phyloP scores from a whole-genome alignment of 2,888 invertebrate species.

The Tetranychus truncatus region DNA sequence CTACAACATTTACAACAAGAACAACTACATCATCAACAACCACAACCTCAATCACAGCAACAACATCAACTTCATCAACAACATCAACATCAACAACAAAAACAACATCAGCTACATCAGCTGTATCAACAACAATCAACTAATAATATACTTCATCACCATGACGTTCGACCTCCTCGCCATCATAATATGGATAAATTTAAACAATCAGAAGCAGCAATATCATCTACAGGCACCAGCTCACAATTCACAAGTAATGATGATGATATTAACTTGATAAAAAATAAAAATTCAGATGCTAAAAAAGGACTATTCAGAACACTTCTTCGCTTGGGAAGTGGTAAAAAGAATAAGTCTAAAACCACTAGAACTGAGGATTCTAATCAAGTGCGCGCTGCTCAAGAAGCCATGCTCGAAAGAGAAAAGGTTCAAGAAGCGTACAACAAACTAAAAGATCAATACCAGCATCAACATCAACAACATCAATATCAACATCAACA shows the following conservation, averaged over 20 bases:
- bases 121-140: neutral
- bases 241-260: constrained; percentile 12
- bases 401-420: constrained; percentile 19
- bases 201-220: neutral
- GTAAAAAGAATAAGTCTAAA: constrained; percentile 16
- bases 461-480: constrained; percentile 27
- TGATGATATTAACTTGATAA: constrained; percentile 15
- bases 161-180: neutral
- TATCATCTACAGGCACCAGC: constrained; percentile 7
- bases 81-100: neutral
- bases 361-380: neutral
- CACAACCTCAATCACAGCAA: constrained; percentile 15
- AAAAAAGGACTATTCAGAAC: constrained; percentile 54
- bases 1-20: neutral
- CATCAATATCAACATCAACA: neutral
- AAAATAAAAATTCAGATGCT: constrained; percentile 26
- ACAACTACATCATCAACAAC: neutral
- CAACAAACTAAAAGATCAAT: constrained; percentile 32
- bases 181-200: neutral
- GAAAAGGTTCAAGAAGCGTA: constrained; percentile 36
- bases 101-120: neutral
- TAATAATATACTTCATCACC: neutral
- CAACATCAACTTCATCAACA: neutral
- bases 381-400: constrained; percentile 3
- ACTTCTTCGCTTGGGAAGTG: constrained; percentile 31